Conservation (phyloP, 2,113 vertebrate genomes). For the Tylochromis polylepis region DNA sequence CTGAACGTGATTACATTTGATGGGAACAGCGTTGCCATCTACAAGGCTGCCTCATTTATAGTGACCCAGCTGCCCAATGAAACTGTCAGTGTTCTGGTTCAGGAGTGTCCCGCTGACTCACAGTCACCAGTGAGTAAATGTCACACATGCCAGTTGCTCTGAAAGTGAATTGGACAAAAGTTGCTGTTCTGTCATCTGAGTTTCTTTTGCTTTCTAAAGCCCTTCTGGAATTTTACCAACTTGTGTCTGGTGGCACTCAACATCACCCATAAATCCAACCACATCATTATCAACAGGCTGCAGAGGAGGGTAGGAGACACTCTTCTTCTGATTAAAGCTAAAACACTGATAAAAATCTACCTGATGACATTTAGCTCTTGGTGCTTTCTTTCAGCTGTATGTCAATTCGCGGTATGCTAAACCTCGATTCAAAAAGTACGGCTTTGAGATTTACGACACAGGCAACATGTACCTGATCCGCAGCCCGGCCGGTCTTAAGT, state of each 20-base stretch:
- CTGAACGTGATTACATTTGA: conserved; percentile 92
- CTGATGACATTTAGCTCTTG: background rate
- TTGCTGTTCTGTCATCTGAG: background rate
- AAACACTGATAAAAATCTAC: background rate
- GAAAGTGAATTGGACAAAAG: background rate
- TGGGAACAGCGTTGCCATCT: conserved; percentile 82
- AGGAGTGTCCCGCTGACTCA: conserved; percentile 81
- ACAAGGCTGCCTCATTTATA: conserved; percentile 88
- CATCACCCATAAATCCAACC: conserved; percentile 82
- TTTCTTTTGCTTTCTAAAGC: conserved; percentile 36
- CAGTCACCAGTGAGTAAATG: conserved; percentile 56
- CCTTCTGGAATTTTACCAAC: conserved; percentile 79
- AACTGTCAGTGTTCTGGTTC: conserved; percentile 79
- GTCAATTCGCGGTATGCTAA: conserved; percentile 83
- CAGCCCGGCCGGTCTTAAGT: conserved; percentile 82
- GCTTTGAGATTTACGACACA: conserved; percentile 90
- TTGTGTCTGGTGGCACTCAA: conserved; percentile 86
- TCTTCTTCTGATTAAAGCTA: background rate
- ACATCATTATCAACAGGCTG: conserved; percentile 83
- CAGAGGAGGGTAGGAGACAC: conserved; percentile 81
- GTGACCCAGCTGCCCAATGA: conserved; percentile 83
- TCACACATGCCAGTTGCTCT: background rate
- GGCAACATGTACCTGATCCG: conserved; percentile 90
- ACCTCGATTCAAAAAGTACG: conserved; percentile 86
- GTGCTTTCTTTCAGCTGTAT: conserved; percentile 72